phyloP scores from a whole-genome alignment of 2,888 invertebrate species.

The Scaptomyza tumidula region DNA sequence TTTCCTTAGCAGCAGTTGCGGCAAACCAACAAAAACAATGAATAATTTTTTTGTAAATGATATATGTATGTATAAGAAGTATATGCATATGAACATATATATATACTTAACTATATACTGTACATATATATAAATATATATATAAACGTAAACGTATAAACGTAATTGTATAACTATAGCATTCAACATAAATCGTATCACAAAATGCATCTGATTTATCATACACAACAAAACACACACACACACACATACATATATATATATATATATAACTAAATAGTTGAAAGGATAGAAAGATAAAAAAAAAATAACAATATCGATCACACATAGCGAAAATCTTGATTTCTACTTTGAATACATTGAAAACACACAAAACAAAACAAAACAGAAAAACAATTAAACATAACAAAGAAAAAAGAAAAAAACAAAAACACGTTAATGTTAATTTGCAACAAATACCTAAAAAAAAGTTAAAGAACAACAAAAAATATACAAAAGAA shows the following conservation, averaged over 20 bases:
- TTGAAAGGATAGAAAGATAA: background rate
- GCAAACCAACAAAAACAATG: background rate
- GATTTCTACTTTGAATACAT: slow-evolving; percentile 50
- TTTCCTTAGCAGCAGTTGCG: slow-evolving; percentile 54
- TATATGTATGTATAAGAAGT: slow-evolving; percentile 40
- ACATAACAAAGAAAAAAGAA: background rate
- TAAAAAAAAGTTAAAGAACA: slow-evolving; percentile 21
- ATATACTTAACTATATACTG: slow-evolving; percentile 47
- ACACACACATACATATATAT: no score
- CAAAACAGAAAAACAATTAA: slow-evolving; percentile 15
- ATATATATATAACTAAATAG: slow-evolving; percentile 24
- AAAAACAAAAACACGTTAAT: slow-evolving; percentile 37
- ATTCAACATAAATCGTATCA: slow-evolving; percentile 49
- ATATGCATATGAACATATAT: slow-evolving; percentile 25
- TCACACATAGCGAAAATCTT: slow-evolving; percentile 40
- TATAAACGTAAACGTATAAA: slow-evolving; percentile 9
- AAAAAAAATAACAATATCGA: slow-evolving; percentile 33
- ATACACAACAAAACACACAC: slow-evolving; percentile 6
- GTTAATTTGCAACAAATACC: slow-evolving; percentile 55
- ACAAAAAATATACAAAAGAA: slow-evolving; percentile 13
- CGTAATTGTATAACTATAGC: slow-evolving; percentile 70
- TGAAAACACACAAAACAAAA: slow-evolving; percentile 13
- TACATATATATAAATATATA: slow-evolving; percentile 35
- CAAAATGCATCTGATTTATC: no score
- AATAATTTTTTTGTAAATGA: slow-evolving; percentile 62